Conservation (phyloP, 1,140 invertebrate genomes). For the Lerema accius region DNA sequence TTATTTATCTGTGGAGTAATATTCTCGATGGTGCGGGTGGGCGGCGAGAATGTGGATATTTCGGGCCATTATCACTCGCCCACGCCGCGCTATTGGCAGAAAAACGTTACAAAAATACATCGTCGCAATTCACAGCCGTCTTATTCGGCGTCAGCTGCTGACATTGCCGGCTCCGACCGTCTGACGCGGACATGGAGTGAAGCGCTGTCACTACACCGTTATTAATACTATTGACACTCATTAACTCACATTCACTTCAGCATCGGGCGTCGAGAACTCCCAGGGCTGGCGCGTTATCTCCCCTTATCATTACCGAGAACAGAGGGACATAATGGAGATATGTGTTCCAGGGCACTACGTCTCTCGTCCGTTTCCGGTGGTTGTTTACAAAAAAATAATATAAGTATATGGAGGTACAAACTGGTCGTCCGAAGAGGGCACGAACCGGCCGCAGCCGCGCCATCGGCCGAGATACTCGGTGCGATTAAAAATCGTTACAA, state of each 20-base stretch:
- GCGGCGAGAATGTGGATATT: slow-evolving; percentile 73
- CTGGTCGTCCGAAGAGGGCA: slow-evolving; percentile 63
- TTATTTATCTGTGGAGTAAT: slow-evolving; percentile 65
- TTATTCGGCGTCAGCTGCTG: slow-evolving; percentile 51
- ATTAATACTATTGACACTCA: slow-evolving; percentile 24
- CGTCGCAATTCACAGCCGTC: slow-evolving; percentile 61
- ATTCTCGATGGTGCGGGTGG: slow-evolving; percentile 65
- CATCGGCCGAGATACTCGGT: slow-evolving; percentile 77
- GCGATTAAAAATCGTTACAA: slow-evolving; percentile 82
- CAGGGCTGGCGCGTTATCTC: slow-evolving; percentile 57
- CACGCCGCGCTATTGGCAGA: slow-evolving; percentile 71
- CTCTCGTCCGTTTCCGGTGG: slow-evolving; percentile 73
- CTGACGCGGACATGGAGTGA: slow-evolving; percentile 18
- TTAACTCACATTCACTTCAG: slow-evolving; percentile 34
- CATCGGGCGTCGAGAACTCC: slow-evolving; percentile 33
- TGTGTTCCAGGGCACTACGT: slow-evolving; percentile 69
- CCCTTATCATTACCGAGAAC: slow-evolving; percentile 69
- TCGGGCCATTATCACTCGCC: slow-evolving; percentile 69
- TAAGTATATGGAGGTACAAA: slow-evolving; percentile 49
- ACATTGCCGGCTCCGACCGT: slow-evolving; percentile 44
- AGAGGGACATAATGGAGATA: slow-evolving; percentile 75
- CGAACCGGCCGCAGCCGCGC: slow-evolving; percentile 66
- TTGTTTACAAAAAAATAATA: slow-evolving; percentile 74
- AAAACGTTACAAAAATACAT: slow-evolving; percentile 76
- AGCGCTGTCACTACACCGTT: slow-evolving; percentile 13